Evolutionary conservation across 2,888 invertebrate species (phyloP).

Genomic region (Cosmopolites sordidus): DNA sequence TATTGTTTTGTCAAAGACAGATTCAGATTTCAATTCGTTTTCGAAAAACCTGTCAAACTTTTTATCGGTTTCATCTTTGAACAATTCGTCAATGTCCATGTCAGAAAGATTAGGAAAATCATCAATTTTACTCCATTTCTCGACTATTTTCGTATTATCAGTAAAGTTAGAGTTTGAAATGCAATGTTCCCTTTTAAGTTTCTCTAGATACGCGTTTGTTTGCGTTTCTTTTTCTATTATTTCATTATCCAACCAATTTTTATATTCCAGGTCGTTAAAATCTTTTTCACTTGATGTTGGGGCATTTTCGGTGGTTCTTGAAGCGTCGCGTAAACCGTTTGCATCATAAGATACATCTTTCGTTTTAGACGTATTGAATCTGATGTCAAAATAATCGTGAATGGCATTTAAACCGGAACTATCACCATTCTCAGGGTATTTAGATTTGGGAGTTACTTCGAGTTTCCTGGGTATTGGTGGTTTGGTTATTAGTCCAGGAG

Average conservation of each 20-base stretch:
- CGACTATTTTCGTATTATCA: conserved; percentile 33
- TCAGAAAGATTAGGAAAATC: conserved; percentile 35
- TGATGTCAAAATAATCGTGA: conserved; percentile 35
- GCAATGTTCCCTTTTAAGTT: conserved; percentile 23
- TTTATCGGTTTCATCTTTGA: conserved; percentile 33
- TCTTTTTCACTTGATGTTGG: neutral
- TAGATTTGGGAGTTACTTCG: conserved; percentile 11
- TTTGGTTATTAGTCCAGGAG: conserved; percentile 43
- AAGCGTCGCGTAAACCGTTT: neutral
- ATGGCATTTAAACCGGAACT: conserved; percentile 30
- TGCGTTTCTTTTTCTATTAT: conserved; percentile 29
- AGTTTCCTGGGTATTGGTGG: conserved; percentile 44
- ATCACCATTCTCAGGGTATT: neutral
- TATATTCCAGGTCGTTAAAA: conserved; percentile 1
- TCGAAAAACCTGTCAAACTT: conserved; percentile 31
- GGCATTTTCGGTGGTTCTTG: neutral
- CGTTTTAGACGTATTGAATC: conserved; percentile 27
- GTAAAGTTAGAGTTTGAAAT: conserved; percentile 28
- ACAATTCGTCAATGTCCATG: conserved; percentile 35
- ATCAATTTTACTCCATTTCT: conserved; percentile 30
- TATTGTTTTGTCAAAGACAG: conserved; percentile 21
- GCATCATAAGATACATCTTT: neutral
- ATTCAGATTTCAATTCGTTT: conserved; percentile 27
- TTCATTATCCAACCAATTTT: conserved; percentile 11
- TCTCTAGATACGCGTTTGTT: conserved; percentile 33